These are phyloP conservation scores for Drosophila willistoni DNA, from an alignment of 1,140 invertebrate genomes.

Conservation along the genomic window DNA sequence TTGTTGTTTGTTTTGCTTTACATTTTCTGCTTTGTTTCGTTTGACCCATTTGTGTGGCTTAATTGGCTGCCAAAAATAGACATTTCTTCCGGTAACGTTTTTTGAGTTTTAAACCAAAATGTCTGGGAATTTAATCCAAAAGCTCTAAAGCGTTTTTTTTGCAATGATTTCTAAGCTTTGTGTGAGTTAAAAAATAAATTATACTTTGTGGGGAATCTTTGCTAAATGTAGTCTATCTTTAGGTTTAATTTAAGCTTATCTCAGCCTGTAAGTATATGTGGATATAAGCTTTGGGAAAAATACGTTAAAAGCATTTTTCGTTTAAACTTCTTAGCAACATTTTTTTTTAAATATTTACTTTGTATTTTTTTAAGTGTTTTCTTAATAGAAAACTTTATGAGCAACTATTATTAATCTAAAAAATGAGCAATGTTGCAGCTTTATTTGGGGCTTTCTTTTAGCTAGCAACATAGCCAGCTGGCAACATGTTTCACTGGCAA, in stretches of 20 bases:
- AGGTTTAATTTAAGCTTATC: neutral
- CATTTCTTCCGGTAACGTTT: conserved; percentile 46
- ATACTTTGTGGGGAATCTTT: neutral
- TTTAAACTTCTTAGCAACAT: too few relatives aligned
- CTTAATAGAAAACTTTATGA: too few relatives aligned
- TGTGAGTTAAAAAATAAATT: neutral
- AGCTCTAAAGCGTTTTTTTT: neutral
- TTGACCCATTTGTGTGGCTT: conserved; percentile 53
- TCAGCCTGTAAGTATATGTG: too few relatives aligned
- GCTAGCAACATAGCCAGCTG: neutral
- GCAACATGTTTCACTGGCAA: neutral
- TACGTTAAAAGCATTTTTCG: too few relatives aligned
- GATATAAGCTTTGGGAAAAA: too few relatives aligned
- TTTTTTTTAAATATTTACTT: too few relatives aligned
- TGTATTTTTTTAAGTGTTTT: too few relatives aligned
- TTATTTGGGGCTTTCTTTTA: too few relatives aligned
- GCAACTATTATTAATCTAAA: too few relatives aligned
- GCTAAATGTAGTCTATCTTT: neutral
- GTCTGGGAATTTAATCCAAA: conserved; percentile 7
- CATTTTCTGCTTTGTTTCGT: conserved; percentile 13
- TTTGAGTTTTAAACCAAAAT: conserved; percentile 21
- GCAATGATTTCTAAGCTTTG: conserved; percentile 4
- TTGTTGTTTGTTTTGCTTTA: neutral
- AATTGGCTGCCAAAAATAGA: conserved; percentile 51
- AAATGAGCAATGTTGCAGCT: too few relatives aligned